phyloP scores from a whole-genome alignment of 2,888 invertebrate species.

The Zygogramma bicolorata region DNA sequence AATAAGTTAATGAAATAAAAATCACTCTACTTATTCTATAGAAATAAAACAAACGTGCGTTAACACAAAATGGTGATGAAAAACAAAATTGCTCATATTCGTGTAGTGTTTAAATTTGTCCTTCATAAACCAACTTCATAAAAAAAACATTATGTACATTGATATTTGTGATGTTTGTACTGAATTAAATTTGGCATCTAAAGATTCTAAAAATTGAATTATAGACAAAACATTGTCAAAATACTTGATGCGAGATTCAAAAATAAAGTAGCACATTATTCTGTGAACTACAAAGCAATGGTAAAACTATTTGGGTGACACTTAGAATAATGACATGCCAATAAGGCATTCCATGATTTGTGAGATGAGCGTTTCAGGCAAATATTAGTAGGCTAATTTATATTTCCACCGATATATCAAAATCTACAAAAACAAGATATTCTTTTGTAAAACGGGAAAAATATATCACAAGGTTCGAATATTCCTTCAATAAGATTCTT shows the following conservation, averaged over 20 bases:
- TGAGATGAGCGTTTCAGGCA: no score
- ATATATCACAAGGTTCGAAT: no score
- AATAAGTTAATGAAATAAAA: not conserved
- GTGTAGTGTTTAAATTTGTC: not conserved
- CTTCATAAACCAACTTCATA: not conserved
- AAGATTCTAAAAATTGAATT: not conserved
- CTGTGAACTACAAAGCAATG: no score
- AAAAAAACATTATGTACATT: not conserved
- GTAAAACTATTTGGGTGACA: no score
- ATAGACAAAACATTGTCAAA: not conserved
- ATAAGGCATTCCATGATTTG: no score
- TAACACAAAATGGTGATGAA: not conserved
- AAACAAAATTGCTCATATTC: not conserved
- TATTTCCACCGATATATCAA: no score
- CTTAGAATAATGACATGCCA: no score
- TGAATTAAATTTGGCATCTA: not conserved
- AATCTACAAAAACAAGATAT: no score
- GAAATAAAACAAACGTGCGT: not conserved
- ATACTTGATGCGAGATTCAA: not conserved
- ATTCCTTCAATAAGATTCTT: no score
- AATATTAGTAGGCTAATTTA: no score
- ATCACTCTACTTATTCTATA: not conserved
- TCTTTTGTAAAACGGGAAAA: no score
- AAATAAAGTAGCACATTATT: no score
- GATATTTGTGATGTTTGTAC: not conserved